Evolutionary conservation across 23 tunicate genomes (phyloP).

Genomic region (Styela plicata): DNA sequence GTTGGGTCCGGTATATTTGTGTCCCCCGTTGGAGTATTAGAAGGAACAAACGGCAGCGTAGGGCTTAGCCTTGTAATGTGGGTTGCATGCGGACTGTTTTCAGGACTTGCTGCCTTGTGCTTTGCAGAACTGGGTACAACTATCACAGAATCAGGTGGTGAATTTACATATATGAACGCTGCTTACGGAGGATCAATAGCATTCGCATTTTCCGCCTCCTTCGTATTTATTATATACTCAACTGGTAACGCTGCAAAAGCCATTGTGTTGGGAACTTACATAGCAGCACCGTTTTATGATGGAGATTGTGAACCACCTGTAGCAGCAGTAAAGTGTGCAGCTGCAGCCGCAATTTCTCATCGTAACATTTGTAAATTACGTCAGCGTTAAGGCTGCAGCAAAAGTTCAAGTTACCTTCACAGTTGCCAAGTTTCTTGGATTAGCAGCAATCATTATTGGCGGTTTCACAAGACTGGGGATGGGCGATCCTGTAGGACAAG

Average conservation of each 20-base stretch:
- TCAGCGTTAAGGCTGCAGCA: conserved; percentile 38
- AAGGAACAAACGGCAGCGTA: conserved; percentile 44
- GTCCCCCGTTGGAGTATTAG: conserved; percentile 54
- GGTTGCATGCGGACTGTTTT: conserved; percentile 38
- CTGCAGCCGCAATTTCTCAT: neutral
- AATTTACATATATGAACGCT: conserved; percentile 39
- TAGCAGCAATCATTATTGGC: conserved; percentile 38
- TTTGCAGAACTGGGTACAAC: conserved; percentile 57
- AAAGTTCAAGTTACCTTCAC: conserved; percentile 47
- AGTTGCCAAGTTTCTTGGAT: conserved; percentile 40
- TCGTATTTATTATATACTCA: neutral
- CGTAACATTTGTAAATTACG: conserved; percentile 34
- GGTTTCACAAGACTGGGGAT: conserved; percentile 33
- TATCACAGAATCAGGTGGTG: conserved; percentile 41
- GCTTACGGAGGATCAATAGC: conserved; percentile 54
- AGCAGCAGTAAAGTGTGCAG: conserved; percentile 33
- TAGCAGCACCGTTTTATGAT: conserved; percentile 35
- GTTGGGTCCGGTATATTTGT: conserved; percentile 59
- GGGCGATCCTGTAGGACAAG: conserved; percentile 40
- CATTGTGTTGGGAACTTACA: conserved; percentile 46
- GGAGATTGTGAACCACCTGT: conserved; percentile 42
- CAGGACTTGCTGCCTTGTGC: conserved; percentile 44
- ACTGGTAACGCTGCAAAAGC: conserved; percentile 17
- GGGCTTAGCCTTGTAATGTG: conserved; percentile 59
- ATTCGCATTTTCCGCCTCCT: conserved; percentile 21